These are phyloP conservation scores for Corythaixoides concolor DNA, from an alignment of 2,113 vertebrate genomes.

Conservation along the genomic window DNA sequence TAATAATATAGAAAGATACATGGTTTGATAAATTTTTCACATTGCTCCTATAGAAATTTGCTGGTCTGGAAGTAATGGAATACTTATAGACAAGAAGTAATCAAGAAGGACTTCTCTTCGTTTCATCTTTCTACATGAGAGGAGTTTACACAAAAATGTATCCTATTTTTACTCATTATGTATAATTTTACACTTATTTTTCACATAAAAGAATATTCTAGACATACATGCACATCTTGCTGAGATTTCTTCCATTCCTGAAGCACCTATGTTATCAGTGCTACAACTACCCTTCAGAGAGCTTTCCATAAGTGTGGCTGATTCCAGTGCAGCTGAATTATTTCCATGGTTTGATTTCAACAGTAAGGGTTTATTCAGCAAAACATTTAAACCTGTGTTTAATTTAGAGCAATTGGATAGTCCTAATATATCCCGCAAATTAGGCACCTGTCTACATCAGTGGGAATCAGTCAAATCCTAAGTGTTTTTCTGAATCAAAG, in stretches of 20 bases:
- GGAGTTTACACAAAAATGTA: background rate
- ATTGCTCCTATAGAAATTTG: background rate
- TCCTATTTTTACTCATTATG: slow-evolving; percentile 18
- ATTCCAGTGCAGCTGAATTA: slow-evolving; percentile 6
- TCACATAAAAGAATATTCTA: background rate
- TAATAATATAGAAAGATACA: background rate
- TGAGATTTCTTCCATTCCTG: background rate
- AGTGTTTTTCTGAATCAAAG: background rate
- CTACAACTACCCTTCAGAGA: background rate
- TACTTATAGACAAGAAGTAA: background rate
- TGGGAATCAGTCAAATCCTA: background rate
- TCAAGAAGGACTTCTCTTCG: background rate
- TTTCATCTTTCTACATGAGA: background rate
- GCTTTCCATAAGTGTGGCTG: background rate
- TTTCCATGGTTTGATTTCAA: slow-evolving; percentile 21
- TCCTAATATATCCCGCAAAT: background rate
- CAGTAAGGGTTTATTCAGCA: slow-evolving; percentile 15
- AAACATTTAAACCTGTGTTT: slow-evolving; percentile 5
- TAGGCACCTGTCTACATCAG: background rate
- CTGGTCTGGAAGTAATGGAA: background rate
- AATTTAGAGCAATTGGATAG: background rate
- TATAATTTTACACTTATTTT: slow-evolving; percentile 34
- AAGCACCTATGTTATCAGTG: background rate
- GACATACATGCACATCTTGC: background rate
- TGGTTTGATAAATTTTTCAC: background rate